A percentile compares a stretch with the other conserved stretches of the same genome.
Evolutionary conservation across 2,888 invertebrate genomes (phyloP).

Genomic region (Drosophila formosana): DNA sequence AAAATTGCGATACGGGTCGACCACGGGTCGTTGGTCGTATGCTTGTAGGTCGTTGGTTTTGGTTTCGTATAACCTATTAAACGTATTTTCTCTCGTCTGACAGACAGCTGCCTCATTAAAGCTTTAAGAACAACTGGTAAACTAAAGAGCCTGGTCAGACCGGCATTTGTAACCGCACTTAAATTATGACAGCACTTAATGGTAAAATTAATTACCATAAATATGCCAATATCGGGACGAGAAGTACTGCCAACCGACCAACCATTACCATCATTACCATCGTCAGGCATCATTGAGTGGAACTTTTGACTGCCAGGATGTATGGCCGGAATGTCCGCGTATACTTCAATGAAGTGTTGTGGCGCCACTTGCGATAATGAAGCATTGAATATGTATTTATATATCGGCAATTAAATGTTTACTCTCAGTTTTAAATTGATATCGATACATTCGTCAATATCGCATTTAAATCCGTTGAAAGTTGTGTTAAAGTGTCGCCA

Average conservation of each 20-base stretch:
- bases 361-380: conserved; percentile 65
- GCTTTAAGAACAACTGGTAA: conserved; percentile 12
- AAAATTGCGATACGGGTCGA: conserved; percentile 5
- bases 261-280: conserved; percentile 15
- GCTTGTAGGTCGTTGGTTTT: conserved; percentile 22
- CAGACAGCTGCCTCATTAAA: conserved; percentile 10
- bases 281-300: conserved; percentile 35
- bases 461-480: not conserved
- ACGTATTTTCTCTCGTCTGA: conserved; percentile 29
- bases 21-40: conserved; percentile 1
- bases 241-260: conserved; percentile 9
- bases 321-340: conserved; percentile 35
- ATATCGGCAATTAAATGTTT: conserved; percentile 55
- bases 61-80: conserved; percentile 53
- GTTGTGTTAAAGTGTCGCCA: not conserved
- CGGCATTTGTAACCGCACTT: conserved; percentile 33
- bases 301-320: conserved; percentile 43
- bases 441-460: conserved; percentile 13
- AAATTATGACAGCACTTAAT: conserved; percentile 71
- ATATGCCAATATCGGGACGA: conserved; percentile 43
- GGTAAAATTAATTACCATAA: conserved; percentile 73
- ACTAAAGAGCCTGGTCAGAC: not conserved
- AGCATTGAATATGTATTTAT: conserved; percentile 44
- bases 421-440: conserved; percentile 36
- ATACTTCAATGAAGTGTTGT: conserved; percentile 65